Evolutionary conservation across 2,888 invertebrate species (phyloP).

Genomic region (Ceraclea dissimilis): DNA sequence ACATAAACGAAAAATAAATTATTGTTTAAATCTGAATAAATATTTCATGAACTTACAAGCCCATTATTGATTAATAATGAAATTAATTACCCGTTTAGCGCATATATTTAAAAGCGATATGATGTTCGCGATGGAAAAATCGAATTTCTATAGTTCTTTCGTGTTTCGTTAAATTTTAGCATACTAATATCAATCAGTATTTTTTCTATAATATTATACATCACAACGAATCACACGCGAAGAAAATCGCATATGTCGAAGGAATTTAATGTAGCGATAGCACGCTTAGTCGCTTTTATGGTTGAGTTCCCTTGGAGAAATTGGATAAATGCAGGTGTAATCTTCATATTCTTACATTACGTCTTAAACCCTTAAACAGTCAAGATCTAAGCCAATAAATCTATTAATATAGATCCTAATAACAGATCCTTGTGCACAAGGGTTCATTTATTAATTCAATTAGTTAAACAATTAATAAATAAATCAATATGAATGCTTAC

Average conservation of each 20-base stretch:
- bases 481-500: slow-evolving; percentile 12
- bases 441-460: not conserved
- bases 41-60: too few relatives aligned
- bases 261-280: slow-evolving; percentile 41
- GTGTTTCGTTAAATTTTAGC: not conserved
- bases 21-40: too few relatives aligned
- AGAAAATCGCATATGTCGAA: not conserved
- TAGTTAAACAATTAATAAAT: not conserved
- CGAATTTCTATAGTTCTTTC: too few relatives aligned
- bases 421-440: slow-evolving; percentile 10
- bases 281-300: slow-evolving; percentile 53
- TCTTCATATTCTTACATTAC: slow-evolving; percentile 18
- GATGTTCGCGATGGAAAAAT: too few relatives aligned
- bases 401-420: not conserved
- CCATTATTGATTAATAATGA: too few relatives aligned
- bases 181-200: not conserved
- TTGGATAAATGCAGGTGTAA: slow-evolving; percentile 24
- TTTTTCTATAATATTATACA: not conserved
- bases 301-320: slow-evolving; percentile 20
- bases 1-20: too few relatives aligned
- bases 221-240: slow-evolving; percentile 6
- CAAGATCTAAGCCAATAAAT: slow-evolving; percentile 3
- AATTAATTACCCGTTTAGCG: too few relatives aligned
- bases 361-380: slow-evolving; percentile 18
- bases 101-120: too few relatives aligned